Percentiles rank a stretch among this genome's conserved stretches.
Evolutionary conservation across 2,797 vertebrate genomes (phyloP).

Genomic region (Spheniscus humboldti): DNA sequence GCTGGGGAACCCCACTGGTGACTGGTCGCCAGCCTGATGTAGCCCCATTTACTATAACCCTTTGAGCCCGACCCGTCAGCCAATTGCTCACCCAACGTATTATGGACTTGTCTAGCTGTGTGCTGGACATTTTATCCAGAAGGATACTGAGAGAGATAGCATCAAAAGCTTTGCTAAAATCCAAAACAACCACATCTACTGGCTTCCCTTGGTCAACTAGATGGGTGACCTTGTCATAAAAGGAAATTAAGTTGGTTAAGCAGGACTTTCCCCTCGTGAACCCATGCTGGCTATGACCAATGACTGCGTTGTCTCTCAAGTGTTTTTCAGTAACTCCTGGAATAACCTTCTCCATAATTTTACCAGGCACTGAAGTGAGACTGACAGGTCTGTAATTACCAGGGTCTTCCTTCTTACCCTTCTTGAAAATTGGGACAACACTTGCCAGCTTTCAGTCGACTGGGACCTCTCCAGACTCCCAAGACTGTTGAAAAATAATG

Average conservation of each 20-base stretch:
- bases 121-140: not conserved
- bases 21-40: not conserved
- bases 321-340: not conserved
- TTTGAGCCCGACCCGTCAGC: not conserved
- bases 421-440: not conserved
- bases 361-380: not conserved
- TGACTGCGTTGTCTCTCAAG: not conserved
- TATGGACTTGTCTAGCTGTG: not conserved
- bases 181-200: not conserved
- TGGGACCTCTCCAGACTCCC: not conserved
- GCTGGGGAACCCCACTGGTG: not conserved
- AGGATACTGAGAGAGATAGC: not conserved
- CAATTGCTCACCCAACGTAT: not conserved
- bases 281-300: not conserved
- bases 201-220: not conserved
- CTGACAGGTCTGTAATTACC: not conserved
- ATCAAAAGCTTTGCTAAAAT: not conserved
- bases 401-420: not conserved
- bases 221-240: not conserved
- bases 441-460: not conserved
- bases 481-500: not conserved
- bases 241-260: not conserved
- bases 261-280: not conserved
- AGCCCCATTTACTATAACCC: not conserved
- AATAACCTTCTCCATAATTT: not conserved